These are phyloP conservation scores for Rhagonycha lutea DNA, from an alignment of 2,888 invertebrate species.

Conservation along the genomic window DNA sequence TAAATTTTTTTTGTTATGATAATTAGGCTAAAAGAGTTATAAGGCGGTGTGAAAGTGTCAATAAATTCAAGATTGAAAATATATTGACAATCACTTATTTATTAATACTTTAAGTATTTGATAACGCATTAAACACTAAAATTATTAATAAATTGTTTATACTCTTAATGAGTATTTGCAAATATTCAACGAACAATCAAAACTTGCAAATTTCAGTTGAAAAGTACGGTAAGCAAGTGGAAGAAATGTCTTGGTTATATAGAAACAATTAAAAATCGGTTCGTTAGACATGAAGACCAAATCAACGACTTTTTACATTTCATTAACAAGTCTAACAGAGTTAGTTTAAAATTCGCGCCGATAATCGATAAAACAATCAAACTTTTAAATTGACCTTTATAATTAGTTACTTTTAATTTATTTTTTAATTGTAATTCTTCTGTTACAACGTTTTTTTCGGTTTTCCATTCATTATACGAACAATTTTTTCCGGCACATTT, in stretches of 20 bases:
- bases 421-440: slow-evolving; percentile 26
- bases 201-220: not conserved
- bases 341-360: slow-evolving; percentile 33
- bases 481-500: slow-evolving; percentile 12
- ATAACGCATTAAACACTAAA: not conserved
- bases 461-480: slow-evolving; percentile 9
- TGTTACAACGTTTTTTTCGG: slow-evolving; percentile 13
- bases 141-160: not conserved
- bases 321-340: slow-evolving; percentile 41
- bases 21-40: not conserved
- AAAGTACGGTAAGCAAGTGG: slow-evolving; percentile 1
- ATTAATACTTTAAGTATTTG: not conserved
- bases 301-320: slow-evolving; percentile 40
- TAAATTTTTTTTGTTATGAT: not conserved
- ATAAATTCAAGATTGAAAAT: not conserved
- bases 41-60: not conserved
- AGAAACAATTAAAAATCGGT: slow-evolving; percentile 36
- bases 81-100: not conserved
- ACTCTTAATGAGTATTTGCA: not conserved
- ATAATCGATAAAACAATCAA: slow-evolving; percentile 38
- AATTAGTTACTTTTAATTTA: slow-evolving; percentile 38
- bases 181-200: not conserved
- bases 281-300: slow-evolving; percentile 37
- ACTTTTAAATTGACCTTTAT: slow-evolving; percentile 37
- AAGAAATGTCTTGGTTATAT: slow-evolving; percentile 32